Percentiles rank a stretch among this genome's conserved stretches.
phyloP scores from a whole-genome alignment of 2,888 invertebrate species.

The Lobophora halterata region DNA sequence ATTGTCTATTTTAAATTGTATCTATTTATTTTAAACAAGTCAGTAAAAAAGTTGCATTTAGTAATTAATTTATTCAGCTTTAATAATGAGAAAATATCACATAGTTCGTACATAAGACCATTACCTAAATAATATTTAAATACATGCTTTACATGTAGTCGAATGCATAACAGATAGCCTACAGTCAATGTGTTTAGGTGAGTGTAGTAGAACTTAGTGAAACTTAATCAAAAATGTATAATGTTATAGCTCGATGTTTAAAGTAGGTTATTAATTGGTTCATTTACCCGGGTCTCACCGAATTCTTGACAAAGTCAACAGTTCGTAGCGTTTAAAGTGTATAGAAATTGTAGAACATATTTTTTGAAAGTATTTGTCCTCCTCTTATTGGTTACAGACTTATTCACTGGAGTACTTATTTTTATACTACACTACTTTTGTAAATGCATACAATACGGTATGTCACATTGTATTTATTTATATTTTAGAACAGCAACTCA shows the following conservation, averaged over 20 bases:
- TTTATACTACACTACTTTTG: slow-evolving; percentile 7
- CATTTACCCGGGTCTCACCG: not conserved
- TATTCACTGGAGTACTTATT: slow-evolving; percentile 13
- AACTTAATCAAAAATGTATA: not conserved
- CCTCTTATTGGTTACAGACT: slow-evolving; percentile 1
- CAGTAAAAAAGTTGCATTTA: slow-evolving; percentile 8
- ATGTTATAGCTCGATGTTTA: not conserved
- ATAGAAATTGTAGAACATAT: slow-evolving; percentile 2
- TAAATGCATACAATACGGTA: slow-evolving; percentile 1
- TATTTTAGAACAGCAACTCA: slow-evolving; percentile 9
- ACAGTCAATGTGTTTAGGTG: slow-evolving; percentile 8
- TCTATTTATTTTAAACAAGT: too few relatives aligned
- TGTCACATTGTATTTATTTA: slow-evolving; percentile 4
- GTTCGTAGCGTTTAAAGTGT: not conserved
- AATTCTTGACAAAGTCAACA: slow-evolving; percentile 4
- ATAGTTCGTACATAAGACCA: slow-evolving; percentile 58
- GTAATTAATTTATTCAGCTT: slow-evolving; percentile 19
- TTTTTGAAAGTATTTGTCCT: slow-evolving; percentile 7
- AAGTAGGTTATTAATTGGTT: not conserved
- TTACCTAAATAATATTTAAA: slow-evolving; percentile 37
- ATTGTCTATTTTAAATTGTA: not conserved
- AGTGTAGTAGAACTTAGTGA: not conserved
- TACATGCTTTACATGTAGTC: slow-evolving; percentile 21
- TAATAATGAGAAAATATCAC: slow-evolving; percentile 31
- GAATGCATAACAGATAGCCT: slow-evolving; percentile 23